Base-by-base conservation (phyloP, 1,140 invertebrate genomes). In the Cydia strobilella region DNA sequence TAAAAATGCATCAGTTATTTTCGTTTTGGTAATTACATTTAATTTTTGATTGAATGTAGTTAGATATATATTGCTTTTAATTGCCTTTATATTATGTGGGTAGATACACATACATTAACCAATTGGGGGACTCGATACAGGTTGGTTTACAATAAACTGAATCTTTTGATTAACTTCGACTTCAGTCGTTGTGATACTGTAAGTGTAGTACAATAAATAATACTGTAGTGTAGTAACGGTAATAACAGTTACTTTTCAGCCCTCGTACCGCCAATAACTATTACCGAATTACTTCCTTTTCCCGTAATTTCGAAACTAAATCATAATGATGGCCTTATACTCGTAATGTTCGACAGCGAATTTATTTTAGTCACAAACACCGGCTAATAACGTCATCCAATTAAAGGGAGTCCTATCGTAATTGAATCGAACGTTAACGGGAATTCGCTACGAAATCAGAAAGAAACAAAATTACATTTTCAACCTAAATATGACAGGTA, bases 391-490 rank as follows among this genome's bases (percentile, higher is more conserved):
- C 65, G 31, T 18, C 65, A 35, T 42, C 65, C 65, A 69, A 69
- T 69, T 69, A 69, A 69, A 69, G 13, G 45, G 23, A 65, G 65
- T 69, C 65, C 27, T 69, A 69, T 69, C 65, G 65, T 69, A 69
- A 69, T 69, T 69, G 65, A 69, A 69, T 69, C 65, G 31, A 42
- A 69, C 65, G 31, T 69, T 69, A 69, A 69, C 31, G 27, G 20
- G n/a, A 35, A 69, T 35, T 42, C 65, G 65, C 35, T 10, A 39
- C 31, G 31, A 39, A 66, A 66, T 31, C 10, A 13, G 25, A 25
- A 62, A 27, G 63, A 35, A 69, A 31, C 13, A n/a, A 66, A 69
- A 69, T 35, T 35, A 69, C 31, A 69, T 69, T 69, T 69, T 69
- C 9, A n/a, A 23, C 23, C 25, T n/a, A 65, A 65, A 18, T 39